A percentile compares a stretch with the other conserved stretches of the same genome.
These are phyloP conservation scores for Noctua janthe DNA, from an alignment of 2,888 invertebrate species.

Conservation along the genomic window DNA sequence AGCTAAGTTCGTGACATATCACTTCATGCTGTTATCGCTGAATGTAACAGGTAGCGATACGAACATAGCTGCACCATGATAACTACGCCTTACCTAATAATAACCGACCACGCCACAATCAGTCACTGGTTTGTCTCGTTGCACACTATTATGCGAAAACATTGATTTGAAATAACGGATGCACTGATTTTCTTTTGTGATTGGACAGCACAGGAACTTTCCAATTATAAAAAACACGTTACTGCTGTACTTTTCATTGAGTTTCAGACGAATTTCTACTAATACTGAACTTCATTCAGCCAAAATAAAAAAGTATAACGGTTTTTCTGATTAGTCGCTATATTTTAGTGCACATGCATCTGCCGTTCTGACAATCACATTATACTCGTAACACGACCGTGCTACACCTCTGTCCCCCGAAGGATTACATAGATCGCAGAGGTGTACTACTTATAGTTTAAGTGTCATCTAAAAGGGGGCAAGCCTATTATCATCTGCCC, in stretches of 20 bases:
- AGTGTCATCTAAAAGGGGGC: neutral
- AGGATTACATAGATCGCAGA: no score
- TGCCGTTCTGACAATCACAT: no score
- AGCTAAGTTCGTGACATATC: slow-evolving; percentile 38
- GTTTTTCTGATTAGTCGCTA: neutral
- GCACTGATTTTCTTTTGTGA: slow-evolving; percentile 16
- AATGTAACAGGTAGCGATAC: slow-evolving; percentile 37
- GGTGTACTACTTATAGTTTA: neutral
- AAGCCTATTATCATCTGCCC: neutral
- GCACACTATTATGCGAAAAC: slow-evolving; percentile 1
- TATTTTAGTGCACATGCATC: neutral
- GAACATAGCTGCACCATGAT: neutral
- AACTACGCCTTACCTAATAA: slow-evolving; percentile 6
- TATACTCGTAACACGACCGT: no score
- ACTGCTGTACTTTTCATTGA: neutral
- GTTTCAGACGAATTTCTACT: neutral
- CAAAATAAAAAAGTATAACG: neutral
- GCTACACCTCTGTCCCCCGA: no score
- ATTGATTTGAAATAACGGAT: neutral
- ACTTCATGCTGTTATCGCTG: slow-evolving; percentile 25
- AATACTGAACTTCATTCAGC: neutral
- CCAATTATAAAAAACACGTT: slow-evolving; percentile 5
- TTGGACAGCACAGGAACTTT: slow-evolving; percentile 10
- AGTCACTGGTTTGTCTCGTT: slow-evolving; percentile 5
- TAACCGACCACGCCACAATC: neutral